phyloP scores from a whole-genome alignment of 2,113 vertebrate genomes.

The Poecilia latipinna region DNA sequence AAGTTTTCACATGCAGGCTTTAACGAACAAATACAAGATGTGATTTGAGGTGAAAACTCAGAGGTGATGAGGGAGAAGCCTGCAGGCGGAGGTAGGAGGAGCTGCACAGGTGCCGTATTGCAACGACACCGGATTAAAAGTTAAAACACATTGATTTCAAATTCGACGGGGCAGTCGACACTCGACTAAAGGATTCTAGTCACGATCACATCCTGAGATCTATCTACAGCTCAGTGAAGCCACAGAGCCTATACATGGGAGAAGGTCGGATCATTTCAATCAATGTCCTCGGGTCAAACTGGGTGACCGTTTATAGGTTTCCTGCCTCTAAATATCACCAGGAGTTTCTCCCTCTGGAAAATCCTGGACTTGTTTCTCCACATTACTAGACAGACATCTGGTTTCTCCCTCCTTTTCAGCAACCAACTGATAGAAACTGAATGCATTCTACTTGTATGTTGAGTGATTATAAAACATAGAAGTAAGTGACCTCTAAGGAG shows the following conservation, averaged over 20 bases:
- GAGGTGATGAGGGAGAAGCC: slow-evolving; percentile 69
- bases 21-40: slow-evolving; percentile 43
- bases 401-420: slow-evolving; percentile 45
- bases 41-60: slow-evolving; percentile 34
- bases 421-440: slow-evolving; percentile 73
- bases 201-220: slow-evolving; percentile 53
- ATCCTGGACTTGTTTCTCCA: slow-evolving; percentile 47
- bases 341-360: slow-evolving; percentile 49
- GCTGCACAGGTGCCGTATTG: slow-evolving; percentile 68
- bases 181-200: slow-evolving; percentile 38
- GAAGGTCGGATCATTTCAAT: slow-evolving; percentile 57
- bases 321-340: slow-evolving; percentile 32
- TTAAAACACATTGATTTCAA: slow-evolving; percentile 67
- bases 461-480: slow-evolving; percentile 60
- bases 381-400: slow-evolving; percentile 41
- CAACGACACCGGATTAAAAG: slow-evolving; percentile 54
- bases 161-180: slow-evolving; percentile 35
- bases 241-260: slow-evolving; percentile 43
- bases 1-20: slow-evolving; percentile 78
- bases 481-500: slow-evolving; percentile 63
- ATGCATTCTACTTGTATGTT: slow-evolving; percentile 49
- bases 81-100: slow-evolving; percentile 85
- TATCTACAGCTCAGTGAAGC: slow-evolving; percentile 50
- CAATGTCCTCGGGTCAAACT: slow-evolving; percentile 55
- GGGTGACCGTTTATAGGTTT: slow-evolving; percentile 34